Base-by-base conservation (phyloP, 2,113 vertebrate genomes). In the Danionella cerebrum region DNA sequence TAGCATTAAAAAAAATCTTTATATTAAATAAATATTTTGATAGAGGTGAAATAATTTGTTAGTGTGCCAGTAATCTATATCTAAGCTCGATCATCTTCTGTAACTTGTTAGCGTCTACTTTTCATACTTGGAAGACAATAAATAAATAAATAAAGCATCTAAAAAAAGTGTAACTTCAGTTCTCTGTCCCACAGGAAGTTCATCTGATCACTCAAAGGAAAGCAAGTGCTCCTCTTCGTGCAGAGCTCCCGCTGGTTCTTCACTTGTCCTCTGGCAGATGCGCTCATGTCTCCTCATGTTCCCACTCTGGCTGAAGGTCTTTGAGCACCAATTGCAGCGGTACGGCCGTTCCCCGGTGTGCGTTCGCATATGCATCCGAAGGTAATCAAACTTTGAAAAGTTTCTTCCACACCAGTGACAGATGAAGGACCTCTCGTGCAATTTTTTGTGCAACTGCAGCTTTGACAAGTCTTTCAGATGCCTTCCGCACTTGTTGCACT, bases 331-430 rank as follows among this genome's bases (percentile, higher is more conserved):
- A 73, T 78, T 70, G 79, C 88, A 89, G 68, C 85, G 79, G 76
- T 89, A 84, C 5, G 86, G 85, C 16, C 84, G 63, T 67, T 86
- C 84, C 1, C 87, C 88, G 0, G 86, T 87, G 82, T 89, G 88
- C 0, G 85, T 88, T 16, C 87, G 84, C 65, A 86, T 74, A 76
- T 89, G 88, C 4, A 85, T 85, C 52, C 87, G 85, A 55, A 89
- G 82, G 50, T 88, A 85, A 0, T 85, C 85, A 0, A 85, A 84
- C 79, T 89, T 85, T 0, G 82, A 83, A 14, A 89, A 89, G 14
- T 83, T 80, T 19, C 87, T 88, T 50, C 88, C 87, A 66, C 88
- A 89, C 80, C 83, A 86, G 54, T 81, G 76, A 57, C 88, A 89
- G 70, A 79, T 80, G 65, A 84, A 86, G 1, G 78, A 70, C 21